These are phyloP conservation scores for Python bivittatus DNA, from an alignment of 2,113 vertebrate genomes.

Conservation along the genomic window DNA sequence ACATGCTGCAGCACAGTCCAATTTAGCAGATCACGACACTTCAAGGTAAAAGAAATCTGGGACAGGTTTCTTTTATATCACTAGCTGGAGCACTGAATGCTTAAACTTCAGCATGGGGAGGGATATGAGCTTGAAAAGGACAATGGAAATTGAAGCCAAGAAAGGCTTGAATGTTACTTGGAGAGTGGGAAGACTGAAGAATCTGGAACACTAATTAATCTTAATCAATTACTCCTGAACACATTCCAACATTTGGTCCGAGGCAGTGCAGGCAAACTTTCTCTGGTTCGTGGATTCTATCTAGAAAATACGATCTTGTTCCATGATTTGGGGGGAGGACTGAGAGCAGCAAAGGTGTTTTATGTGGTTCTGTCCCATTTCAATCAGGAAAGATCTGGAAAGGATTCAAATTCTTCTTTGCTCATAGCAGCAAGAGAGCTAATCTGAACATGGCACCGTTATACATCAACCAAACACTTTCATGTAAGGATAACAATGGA, in stretches of 20 bases:
- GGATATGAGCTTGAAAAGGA: not conserved
- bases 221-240: not conserved
- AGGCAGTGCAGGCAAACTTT: accelerated
- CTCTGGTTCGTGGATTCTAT: accelerated
- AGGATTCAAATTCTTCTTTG: not conserved
- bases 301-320: not conserved
- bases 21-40: not conserved
- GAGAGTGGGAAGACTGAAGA: not conserved
- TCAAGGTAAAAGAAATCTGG: not conserved
- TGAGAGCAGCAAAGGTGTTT: accelerated
- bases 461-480: not conserved
- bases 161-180: not conserved
- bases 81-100: not conserved
- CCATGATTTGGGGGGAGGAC: accelerated
- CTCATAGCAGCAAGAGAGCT: not conserved
- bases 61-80: not conserved
- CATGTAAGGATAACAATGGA: not conserved
- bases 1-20: not conserved
- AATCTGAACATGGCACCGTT: not conserved
- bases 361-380: accelerated
- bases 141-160: not conserved
- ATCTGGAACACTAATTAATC: too few relatives aligned
- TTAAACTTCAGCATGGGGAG: not conserved
- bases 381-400: not conserved
- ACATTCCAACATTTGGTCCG: not conserved